These are phyloP conservation scores for Aurelia aurita DNA, from an alignment of 30 jellyfish, hydroid and myxozoan genomes.

Conservation along the genomic window DNA sequence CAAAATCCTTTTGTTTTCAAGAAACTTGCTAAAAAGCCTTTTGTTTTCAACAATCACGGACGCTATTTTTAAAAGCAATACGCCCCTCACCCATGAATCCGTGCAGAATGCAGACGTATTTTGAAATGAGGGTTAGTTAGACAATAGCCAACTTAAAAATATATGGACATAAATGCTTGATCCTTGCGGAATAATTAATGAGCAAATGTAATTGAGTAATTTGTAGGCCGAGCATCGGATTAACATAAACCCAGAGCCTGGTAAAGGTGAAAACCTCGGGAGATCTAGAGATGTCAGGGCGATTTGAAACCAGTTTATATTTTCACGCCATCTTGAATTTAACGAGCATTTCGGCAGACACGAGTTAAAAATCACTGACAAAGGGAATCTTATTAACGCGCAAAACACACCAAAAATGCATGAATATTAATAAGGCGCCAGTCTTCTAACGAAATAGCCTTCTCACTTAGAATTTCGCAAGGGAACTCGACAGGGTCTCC, in stretches of 20 bases:
- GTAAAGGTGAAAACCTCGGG: neutral
- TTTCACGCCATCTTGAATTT: constrained; percentile 11
- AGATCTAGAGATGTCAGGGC: constrained; percentile 4
- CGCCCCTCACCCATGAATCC: too few relatives aligned
- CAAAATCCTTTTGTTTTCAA: too few relatives aligned
- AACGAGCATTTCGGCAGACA: constrained; percentile 40
- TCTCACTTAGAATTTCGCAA: constrained; percentile 26
- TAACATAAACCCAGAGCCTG: neutral
- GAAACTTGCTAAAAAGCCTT: too few relatives aligned
- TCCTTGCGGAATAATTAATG: constrained; percentile 1
- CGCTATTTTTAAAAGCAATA: too few relatives aligned
- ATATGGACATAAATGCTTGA: neutral
- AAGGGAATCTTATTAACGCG: constrained; percentile 30
- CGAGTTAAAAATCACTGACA: constrained; percentile 22
- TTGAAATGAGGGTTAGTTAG: too few relatives aligned
- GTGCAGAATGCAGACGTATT: too few relatives aligned
- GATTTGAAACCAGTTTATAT: neutral
- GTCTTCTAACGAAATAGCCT: constrained; percentile 12
- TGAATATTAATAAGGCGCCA: constrained; percentile 52
- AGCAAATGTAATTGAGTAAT: neutral
- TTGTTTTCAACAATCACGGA: too few relatives aligned
- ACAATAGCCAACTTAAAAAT: too few relatives aligned
- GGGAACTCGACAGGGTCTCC: constrained; percentile 10
- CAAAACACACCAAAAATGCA: constrained; percentile 36
- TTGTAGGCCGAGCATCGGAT: constrained; percentile 12